These are phyloP conservation scores for Onychorhynchus coronatus DNA, from an alignment of 2,113 vertebrate genomes.

Conservation along the genomic window DNA sequence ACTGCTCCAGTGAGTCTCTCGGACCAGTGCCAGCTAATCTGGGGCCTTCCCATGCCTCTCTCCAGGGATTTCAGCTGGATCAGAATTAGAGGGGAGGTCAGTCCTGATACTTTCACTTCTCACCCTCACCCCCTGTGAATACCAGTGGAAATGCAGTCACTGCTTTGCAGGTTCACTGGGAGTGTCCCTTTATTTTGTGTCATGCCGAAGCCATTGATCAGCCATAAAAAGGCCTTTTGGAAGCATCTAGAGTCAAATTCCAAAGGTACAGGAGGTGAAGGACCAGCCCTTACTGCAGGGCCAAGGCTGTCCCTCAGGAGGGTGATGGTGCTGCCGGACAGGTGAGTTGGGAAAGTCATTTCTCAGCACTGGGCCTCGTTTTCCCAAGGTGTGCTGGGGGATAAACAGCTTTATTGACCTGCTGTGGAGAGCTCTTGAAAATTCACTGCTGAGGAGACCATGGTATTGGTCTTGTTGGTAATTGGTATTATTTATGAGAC, in stretches of 20 bases:
- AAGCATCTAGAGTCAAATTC: background rate
- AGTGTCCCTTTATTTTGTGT: accelerated
- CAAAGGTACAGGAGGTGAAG: background rate
- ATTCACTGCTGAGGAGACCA: background rate
- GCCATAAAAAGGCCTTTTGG: background rate
- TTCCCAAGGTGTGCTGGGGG: background rate
- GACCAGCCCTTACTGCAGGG: background rate
- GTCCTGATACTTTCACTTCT: background rate
- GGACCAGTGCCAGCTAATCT: background rate
- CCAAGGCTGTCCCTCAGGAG: background rate
- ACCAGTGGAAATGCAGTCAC: background rate
- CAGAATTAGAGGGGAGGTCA: accelerated
- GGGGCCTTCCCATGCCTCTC: accelerated
- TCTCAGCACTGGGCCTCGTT: background rate
- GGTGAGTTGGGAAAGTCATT: background rate
- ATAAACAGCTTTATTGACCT: background rate
- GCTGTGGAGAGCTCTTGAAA: background rate
- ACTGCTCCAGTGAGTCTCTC: background rate
- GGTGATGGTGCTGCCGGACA: background rate
- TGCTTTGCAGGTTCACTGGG: background rate
- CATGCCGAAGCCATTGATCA: background rate
- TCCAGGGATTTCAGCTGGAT: background rate
- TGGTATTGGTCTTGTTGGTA: too few species aligned
- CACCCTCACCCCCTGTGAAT: background rate
- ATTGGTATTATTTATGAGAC: background rate